phyloP scores from a whole-genome alignment of 2,888 invertebrate species.

The Agriopis leucophaearia region DNA sequence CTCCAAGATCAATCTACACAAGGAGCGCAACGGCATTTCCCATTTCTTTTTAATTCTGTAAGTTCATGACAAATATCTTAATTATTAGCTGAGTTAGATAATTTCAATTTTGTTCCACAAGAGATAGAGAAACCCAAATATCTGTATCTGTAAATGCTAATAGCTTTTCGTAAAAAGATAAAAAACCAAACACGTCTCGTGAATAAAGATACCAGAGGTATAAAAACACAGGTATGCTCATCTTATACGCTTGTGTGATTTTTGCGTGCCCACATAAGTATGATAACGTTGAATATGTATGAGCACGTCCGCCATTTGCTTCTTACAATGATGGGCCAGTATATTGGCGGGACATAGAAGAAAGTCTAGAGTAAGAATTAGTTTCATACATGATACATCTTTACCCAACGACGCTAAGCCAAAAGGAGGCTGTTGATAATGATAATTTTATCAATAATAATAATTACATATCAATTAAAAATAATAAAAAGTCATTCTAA shows the following conservation, averaged over 20 bases:
- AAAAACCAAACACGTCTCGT: slow-evolving; percentile 32
- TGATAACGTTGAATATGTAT: slow-evolving; percentile 68
- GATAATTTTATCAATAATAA: no score
- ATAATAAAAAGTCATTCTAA: no score
- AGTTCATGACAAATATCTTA: no score
- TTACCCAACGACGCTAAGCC: no score
- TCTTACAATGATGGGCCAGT: slow-evolving; percentile 52
- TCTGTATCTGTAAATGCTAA: slow-evolving; percentile 16
- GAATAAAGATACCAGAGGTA: slow-evolving; percentile 45
- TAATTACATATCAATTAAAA: no score
- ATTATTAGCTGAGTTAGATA: no score
- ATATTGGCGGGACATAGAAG: slow-evolving; percentile 30
- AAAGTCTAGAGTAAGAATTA: neutral
- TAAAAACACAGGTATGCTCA: slow-evolving; percentile 35
- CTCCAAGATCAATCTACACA: no score
- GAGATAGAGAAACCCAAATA: neutral
- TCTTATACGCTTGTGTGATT: slow-evolving; percentile 41
- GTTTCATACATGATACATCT: no score
- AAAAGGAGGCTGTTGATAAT: no score
- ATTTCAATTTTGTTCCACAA: neutral
- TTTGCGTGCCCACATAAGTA: slow-evolving; percentile 44
- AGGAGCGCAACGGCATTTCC: no score
- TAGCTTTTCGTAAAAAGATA: slow-evolving; percentile 18
- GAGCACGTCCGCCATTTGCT: slow-evolving; percentile 64
- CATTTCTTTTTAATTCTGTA: no score